Evolutionary conservation across 2,888 invertebrate species (phyloP).

Genomic region (Diarsia mendica): DNA sequence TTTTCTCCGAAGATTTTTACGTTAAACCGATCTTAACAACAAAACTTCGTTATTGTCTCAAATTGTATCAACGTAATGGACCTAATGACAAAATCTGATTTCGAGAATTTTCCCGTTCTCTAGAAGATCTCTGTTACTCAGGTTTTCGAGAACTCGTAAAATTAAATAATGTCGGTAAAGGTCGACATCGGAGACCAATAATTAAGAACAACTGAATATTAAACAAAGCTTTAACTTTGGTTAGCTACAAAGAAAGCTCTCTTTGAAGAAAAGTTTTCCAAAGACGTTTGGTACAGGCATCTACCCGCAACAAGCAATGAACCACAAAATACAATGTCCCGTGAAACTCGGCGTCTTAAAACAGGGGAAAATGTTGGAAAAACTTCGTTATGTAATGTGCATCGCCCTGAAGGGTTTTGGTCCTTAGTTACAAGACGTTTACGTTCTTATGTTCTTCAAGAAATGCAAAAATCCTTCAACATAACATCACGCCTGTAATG

Average conservation of each 20-base stretch:
- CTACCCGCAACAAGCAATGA: constrained; percentile 33
- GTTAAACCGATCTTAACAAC: neutral
- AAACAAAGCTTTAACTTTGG: constrained; percentile 21
- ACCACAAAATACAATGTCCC: constrained; percentile 45
- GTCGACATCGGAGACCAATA: constrained; percentile 35
- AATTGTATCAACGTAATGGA: constrained; percentile 37
- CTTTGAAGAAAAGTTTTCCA: constrained; percentile 29
- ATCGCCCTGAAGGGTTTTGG: neutral
- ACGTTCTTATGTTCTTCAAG: neutral
- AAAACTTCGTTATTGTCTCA: constrained; percentile 13
- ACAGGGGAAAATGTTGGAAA: constrained; percentile 27
- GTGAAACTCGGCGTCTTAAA: constrained; percentile 46
- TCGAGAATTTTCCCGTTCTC: constrained; percentile 18
- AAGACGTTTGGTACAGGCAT: constrained; percentile 22
- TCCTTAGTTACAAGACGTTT: constrained; percentile 7
- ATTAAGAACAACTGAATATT: constrained; percentile 25
- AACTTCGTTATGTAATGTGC: constrained; percentile 38
- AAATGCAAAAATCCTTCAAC: neutral
- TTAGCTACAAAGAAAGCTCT: constrained; percentile 20
- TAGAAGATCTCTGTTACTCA: neutral
- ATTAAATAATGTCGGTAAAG: constrained; percentile 19
- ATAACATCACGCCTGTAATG: no score
- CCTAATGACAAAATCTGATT: constrained; percentile 35
- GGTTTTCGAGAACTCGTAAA: constrained; percentile 9
- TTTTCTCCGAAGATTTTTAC: neutral